Percentiles rank a stretch among this genome's conserved stretches.
phyloP scores from a whole-genome alignment of 2,113 vertebrate genomes.

The Megaptera novaeangliae region DNA sequence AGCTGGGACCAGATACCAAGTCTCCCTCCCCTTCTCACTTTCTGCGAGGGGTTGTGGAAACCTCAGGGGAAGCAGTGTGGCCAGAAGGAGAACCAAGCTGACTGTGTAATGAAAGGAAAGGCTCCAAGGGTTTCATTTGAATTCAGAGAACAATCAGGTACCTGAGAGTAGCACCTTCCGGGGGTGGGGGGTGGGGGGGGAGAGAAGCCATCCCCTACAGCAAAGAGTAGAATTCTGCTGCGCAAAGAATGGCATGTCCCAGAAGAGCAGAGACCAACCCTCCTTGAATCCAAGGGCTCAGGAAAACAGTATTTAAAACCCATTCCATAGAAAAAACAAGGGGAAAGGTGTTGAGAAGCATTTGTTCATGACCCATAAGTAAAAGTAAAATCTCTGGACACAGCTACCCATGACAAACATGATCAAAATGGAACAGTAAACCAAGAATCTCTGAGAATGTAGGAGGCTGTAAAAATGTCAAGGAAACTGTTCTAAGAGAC shows the following conservation, averaged over 20 bases:
- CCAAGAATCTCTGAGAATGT: background rate
- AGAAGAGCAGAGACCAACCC: background rate
- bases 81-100: background rate
- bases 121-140: background rate
- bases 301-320: background rate
- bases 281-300: background rate
- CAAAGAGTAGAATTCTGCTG: background rate
- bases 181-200: too few species aligned
- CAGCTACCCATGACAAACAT: accelerated
- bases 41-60: accelerated
- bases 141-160: background rate
- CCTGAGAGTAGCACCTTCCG: accelerated
- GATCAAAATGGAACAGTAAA: background rate
- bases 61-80: background rate
- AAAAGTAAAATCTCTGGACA: background rate
- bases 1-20: background rate
- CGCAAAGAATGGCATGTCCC: background rate
- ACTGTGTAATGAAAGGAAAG: background rate
- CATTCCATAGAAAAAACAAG: background rate
- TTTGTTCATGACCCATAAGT: background rate
- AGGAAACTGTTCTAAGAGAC: too few species aligned
- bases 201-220: background rate
- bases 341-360: background rate
- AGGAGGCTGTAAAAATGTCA: background rate
- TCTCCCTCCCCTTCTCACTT: background rate